Evolutionary conservation across 2,113 vertebrate species (phyloP), one percentile per base, ranked within the genome.

Genomic region (Butorides virescens): DNA sequence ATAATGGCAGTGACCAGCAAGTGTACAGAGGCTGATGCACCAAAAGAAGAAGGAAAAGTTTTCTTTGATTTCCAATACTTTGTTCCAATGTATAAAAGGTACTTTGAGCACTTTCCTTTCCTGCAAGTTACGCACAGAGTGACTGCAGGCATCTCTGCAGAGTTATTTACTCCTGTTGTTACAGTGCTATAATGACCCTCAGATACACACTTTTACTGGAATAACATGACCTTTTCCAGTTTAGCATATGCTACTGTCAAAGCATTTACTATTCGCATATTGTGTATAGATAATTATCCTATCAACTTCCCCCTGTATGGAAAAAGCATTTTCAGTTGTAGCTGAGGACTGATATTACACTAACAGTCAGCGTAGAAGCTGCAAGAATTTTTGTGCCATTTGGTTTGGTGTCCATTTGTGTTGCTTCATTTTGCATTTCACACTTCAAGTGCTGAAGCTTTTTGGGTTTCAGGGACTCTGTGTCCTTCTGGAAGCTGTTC

Each of bases 51-150:
- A 80, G 46, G 56, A 86, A 34, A 89, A 91, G 74, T 94, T 89
- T 58, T 30, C 83, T 92, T 94, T 71, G 66, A 89, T 77, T 87
- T 63, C 84, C 61, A 36, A 44, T 29, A 94, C 84, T 93, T 81
- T 91, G 70, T 78, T 89, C 61, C 61, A 29, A 11, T 7, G 22
- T 23, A 82, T 18, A 50, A 94, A 90, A 89, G 71, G 77, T 25
- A 68, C 78, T 94, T 46, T 61, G 56, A 72, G 84, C 47, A 58
- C 47, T 67, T 52, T 53, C 27, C 63, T 62, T 42, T 76, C 61
- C 83, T 47, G 23, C 2, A 18, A 58, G 71, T 68, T 67, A 34
- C 0, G 0, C 53, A 49, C 0, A 3, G 50, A 71, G 73, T 18
- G 22, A 56, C 30, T 58, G 71, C 27, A 32, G 86, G 32, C 15